Percentiles rank a stretch among this genome's conserved stretches.
These are phyloP conservation scores for Netelia fuscicornis DNA, from an alignment of 2,888 invertebrate species.

Conservation along the genomic window DNA sequence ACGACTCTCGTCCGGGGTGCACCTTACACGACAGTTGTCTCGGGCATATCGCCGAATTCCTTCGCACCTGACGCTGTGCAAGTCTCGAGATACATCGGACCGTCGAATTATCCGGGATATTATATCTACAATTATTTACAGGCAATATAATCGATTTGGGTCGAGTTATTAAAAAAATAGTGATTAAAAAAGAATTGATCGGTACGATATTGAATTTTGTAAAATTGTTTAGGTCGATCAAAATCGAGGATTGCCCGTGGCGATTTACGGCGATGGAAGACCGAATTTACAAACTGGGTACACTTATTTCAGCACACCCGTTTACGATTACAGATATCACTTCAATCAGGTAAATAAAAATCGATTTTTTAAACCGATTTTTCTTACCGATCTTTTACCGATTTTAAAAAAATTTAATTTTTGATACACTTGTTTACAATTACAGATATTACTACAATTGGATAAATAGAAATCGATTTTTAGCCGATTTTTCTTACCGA, in stretches of 20 bases:
- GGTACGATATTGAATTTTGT: not conserved
- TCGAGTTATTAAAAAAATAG: not conserved
- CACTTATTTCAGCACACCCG: constrained; percentile 72
- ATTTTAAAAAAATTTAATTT: too few species aligned
- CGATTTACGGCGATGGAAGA: constrained; percentile 67
- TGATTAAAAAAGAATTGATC: not conserved
- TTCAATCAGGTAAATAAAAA: constrained; percentile 72
- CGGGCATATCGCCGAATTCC: constrained; percentile 15
- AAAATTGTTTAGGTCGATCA: constrained; percentile 59
- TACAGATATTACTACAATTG: too few species aligned
- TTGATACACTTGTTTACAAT: too few species aligned
- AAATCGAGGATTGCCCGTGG: constrained; percentile 61
- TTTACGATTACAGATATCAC: constrained; percentile 75
- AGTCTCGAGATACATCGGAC: constrained; percentile 54
- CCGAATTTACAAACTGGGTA: constrained; percentile 72
- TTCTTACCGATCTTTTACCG: not conserved
- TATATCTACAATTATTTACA: constrained; percentile 68
- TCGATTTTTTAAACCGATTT: not conserved
- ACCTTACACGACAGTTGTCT: constrained; percentile 6
- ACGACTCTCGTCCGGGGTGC: constrained; percentile 48
- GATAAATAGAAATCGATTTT: too few species aligned
- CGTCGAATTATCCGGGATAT: constrained; percentile 63
- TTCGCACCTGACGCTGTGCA: constrained; percentile 38
- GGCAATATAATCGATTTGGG: constrained; percentile 36
- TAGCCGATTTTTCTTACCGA: not conserved